phyloP scores from a whole-genome alignment of 1,140 invertebrate genomes.

The Drosophila grimshawi region DNA sequence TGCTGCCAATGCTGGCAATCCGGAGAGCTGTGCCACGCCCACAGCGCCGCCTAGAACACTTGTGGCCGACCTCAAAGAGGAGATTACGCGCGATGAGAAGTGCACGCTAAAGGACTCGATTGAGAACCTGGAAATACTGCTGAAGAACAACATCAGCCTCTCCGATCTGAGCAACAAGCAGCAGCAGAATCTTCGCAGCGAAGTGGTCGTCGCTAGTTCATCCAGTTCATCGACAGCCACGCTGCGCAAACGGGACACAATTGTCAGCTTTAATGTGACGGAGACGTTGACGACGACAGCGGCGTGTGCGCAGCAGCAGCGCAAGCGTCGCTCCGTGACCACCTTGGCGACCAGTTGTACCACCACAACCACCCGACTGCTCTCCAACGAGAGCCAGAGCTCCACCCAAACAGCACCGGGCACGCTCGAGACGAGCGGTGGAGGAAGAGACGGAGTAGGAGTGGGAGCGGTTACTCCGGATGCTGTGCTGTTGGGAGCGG shows the following conservation, averaged over 20 bases:
- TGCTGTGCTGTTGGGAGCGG: background rate
- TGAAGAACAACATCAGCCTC: constrained; percentile 83
- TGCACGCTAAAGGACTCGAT: constrained; percentile 77
- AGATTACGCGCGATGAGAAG: constrained; percentile 69
- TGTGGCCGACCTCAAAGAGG: constrained; percentile 71
- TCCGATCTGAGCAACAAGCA: constrained; percentile 83
- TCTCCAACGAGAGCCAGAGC: constrained; percentile 70
- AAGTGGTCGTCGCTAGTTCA: constrained; percentile 24
- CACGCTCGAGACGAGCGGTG: constrained; percentile 48
- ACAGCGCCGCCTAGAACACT: constrained; percentile 58
- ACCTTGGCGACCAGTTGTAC: constrained; percentile 41
- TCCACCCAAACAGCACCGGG: constrained; percentile 69
- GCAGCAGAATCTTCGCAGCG: constrained; percentile 73
- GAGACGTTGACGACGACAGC: constrained; percentile 65
- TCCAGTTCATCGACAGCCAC: constrained; percentile 55
- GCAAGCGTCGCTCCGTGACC: constrained; percentile 45
- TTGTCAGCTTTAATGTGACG: constrained; percentile 72
- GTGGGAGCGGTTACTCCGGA: too few relatives aligned
- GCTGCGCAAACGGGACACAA: constrained; percentile 58
- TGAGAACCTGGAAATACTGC: constrained; percentile 81
- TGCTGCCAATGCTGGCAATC: constrained; percentile 16
- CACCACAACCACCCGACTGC: constrained; percentile 57
- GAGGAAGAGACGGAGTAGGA: background rate
- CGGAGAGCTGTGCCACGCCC: constrained; percentile 60
- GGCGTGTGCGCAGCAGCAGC: constrained; percentile 17